Base-by-base conservation (phyloP, 2,888 invertebrate genomes). In the Sericinus montela region DNA sequence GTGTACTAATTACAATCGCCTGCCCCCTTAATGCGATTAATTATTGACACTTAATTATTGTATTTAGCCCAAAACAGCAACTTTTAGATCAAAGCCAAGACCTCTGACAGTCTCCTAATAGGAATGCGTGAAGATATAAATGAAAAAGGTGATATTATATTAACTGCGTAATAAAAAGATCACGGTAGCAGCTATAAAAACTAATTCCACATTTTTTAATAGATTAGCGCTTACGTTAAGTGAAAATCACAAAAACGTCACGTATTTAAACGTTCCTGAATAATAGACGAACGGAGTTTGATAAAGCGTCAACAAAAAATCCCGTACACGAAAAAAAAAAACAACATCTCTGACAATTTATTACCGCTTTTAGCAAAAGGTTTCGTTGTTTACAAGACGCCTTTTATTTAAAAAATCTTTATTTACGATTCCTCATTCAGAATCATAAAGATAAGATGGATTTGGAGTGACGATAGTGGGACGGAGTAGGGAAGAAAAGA, bases 351-450 rank as follows among this genome's bases (percentile, higher is more conserved):
- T 64, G 65, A 71, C 67, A 78, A 82, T 84, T 83, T 83, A 83
- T 81, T 75, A 60, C 70, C 69, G 78, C 82, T 82, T 82, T 84
- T 84, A 83, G 82, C 82, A 82, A 80, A 82, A 84, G 80, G 79
- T 84, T 48, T 83, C 77, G 80, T 63, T 82, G 82, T 83, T 84
- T 80, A 83, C 82, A 84, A 80, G 81, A 79, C 77, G 70, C 76
- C 75, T 81, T 81, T 83, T 81, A 82, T 81, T 83, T 81, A 78
- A n/a, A n/a, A n/a, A 80, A 81, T 73, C 80, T 76, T 76, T 79
- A 83, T 82, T 83, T 83, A 83, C 76, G 82, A 71, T 77, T 76
- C 69, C 69, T 74, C 75, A 69, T 75, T 65, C 69, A 69, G 71
- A 65, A 70, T 67, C 67, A 62, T 72, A 75, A 74, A 83, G 81